Conservation (phyloP, 2,113 vertebrate genomes). For the Mus pahari region DNA sequence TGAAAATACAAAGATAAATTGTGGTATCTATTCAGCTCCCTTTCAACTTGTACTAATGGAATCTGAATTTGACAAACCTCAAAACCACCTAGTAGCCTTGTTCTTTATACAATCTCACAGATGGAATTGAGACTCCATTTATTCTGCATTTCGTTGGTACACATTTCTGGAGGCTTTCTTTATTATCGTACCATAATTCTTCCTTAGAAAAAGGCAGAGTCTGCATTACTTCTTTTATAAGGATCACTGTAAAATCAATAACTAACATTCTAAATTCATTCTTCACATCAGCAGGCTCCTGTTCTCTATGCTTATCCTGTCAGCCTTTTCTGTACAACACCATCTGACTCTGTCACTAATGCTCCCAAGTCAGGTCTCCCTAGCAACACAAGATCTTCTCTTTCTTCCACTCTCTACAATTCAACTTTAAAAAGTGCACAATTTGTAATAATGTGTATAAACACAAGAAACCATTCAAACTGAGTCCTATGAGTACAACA, state of each 20-base stretch:
- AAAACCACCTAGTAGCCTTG: background rate
- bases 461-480: conserved; percentile 57
- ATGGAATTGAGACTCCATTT: conserved; percentile 61
- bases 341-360: conserved; percentile 80
- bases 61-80: conserved; percentile 47
- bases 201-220: conserved; percentile 59
- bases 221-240: conserved; percentile 56
- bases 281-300: conserved; percentile 50
- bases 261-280: conserved; percentile 67
- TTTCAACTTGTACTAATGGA: background rate
- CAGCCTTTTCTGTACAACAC: conserved; percentile 62
- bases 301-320: conserved; percentile 63
- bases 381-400: conserved; percentile 84
- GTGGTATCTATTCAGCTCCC: background rate
- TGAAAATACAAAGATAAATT: conserved; percentile 35
- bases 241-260: conserved; percentile 57
- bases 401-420: conserved; percentile 57
- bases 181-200: conserved; percentile 69
- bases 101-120: conserved; percentile 42
- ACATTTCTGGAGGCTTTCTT: conserved; percentile 63
- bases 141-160: conserved; percentile 54
- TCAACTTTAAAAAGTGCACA: conserved; percentile 57
- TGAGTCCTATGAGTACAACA: conserved; percentile 69
- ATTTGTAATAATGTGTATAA: conserved; percentile 58
- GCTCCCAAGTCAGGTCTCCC: conserved; percentile 85